phyloP scores from a whole-genome alignment of 1,140 invertebrate species.

The Lucilia cuprina region DNA sequence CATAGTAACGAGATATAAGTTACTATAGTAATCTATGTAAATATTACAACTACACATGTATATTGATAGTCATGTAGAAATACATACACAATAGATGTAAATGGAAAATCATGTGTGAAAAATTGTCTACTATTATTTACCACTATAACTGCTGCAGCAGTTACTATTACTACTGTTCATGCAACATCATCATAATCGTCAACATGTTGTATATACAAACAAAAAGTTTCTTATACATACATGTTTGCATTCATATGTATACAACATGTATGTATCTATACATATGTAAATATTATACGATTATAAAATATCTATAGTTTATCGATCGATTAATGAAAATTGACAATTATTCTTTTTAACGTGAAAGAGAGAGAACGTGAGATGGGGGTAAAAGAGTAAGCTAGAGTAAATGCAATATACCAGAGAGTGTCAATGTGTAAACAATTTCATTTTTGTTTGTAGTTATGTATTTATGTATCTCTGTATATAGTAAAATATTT shows the following conservation, averaged over 20 bases:
- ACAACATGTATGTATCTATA: too few relatives aligned
- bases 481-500: background rate
- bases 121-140: background rate
- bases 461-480: too few relatives aligned
- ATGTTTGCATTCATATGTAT: background rate
- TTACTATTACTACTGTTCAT: too few relatives aligned
- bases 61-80: background rate
- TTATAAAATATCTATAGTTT: background rate
- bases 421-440: too few relatives aligned
- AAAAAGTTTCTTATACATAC: background rate
- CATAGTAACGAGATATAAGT: background rate
- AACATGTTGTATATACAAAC: background rate
- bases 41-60: background rate
- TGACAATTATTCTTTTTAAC: background rate
- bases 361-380: background rate
- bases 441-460: too few relatives aligned
- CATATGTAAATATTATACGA: background rate
- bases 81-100: background rate
- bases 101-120: background rate
- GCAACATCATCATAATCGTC: background rate
- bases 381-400: background rate
- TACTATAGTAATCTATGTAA: background rate
- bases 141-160: too few relatives aligned
- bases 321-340: constrained; percentile 1
- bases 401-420: background rate